Base-by-base conservation (phyloP, 2,797 vertebrate genomes). In the Aeoliscus strigatus region DNA sequence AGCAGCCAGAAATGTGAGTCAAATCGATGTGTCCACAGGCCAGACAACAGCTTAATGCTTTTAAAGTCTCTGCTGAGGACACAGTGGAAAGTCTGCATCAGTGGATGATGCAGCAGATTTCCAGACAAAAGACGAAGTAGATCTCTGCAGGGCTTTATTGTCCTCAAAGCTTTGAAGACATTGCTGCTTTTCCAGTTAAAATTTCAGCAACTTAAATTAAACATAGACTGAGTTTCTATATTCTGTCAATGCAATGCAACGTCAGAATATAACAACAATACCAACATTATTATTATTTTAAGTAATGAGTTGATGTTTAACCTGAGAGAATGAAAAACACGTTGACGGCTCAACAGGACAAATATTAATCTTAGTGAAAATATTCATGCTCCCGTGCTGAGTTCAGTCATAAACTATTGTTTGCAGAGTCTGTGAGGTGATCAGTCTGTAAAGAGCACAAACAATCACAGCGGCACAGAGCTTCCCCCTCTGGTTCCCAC, bases 401-500 rank as follows among this genome's bases (percentile, higher is more conserved):
- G 8, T 10, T 34, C 13, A 14, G 26, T 39, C 45, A 31, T 51
- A 51, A 58, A 54, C 35, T 2, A 1, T 9, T 7, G 10, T 43
- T 30, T 33, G 39, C 50, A 44, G 13, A 15, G 2, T 35, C 16
- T 34, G 39, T 1, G 47, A 56, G 47, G 45, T 52, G 41, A 16
- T 14, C 13, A 14, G 1, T 46, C 31, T 48, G 45, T 35, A 9
- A 33, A 30, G 9, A 14, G 14, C 33, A 7, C 44, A 55, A 56
- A 66, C 51, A 66, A 41, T 50, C 49, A 46, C 38, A 31, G 11
- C 54, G 14, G 29, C n/a, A n/a, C n/a, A n/a, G n/a, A n/a, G n/a
- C n/a, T n/a, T n/a, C n/a, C n/a, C n/a, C 49, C 8, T 35, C 28
- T 1, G 27, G 60, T 78, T 83, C 78, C 80, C 80, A 77, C 57